Evolutionary conservation across 2,888 invertebrate genomes (phyloP).

Genomic region (Himalopsyche anomala): DNA sequence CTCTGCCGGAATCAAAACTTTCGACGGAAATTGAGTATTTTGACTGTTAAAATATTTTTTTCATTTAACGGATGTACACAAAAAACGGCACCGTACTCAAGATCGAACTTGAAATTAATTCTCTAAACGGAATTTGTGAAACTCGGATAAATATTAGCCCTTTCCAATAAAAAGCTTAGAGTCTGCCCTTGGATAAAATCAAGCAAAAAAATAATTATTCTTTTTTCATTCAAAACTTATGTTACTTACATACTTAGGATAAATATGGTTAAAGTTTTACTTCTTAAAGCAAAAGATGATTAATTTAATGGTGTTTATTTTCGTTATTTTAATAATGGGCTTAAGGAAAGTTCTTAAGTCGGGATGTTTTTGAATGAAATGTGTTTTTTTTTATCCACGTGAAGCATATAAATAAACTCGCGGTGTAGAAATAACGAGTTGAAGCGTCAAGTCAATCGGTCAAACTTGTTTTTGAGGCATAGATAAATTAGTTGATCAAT

Average conservation of each 20-base stretch:
- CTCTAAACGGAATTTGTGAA: background rate
- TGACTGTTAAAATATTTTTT: constrained; percentile 13
- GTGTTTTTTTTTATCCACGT: too few relatives aligned
- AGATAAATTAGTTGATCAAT: too few relatives aligned
- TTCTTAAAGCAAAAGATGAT: background rate
- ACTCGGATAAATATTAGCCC: background rate
- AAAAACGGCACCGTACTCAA: background rate
- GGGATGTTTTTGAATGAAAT: too few relatives aligned
- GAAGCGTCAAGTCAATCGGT: too few relatives aligned
- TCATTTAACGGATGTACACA: background rate
- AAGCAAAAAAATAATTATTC: background rate
- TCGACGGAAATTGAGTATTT: constrained; percentile 7
- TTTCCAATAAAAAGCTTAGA: background rate
- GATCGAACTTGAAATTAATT: background rate
- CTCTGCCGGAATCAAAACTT: constrained; percentile 16
- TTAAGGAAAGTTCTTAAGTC: too few relatives aligned
- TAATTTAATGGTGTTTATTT: background rate
- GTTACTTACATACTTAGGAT: too few relatives aligned
- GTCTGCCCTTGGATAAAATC: background rate
- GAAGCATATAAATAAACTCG: too few relatives aligned
- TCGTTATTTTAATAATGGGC: background rate
- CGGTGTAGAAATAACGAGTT: too few relatives aligned
- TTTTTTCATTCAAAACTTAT: too few relatives aligned
- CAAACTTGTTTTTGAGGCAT: too few relatives aligned
- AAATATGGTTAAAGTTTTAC: background rate